Evolutionary conservation across 2,797 vertebrate genomes (phyloP).

Genomic region (Scolopax rusticola): DNA sequence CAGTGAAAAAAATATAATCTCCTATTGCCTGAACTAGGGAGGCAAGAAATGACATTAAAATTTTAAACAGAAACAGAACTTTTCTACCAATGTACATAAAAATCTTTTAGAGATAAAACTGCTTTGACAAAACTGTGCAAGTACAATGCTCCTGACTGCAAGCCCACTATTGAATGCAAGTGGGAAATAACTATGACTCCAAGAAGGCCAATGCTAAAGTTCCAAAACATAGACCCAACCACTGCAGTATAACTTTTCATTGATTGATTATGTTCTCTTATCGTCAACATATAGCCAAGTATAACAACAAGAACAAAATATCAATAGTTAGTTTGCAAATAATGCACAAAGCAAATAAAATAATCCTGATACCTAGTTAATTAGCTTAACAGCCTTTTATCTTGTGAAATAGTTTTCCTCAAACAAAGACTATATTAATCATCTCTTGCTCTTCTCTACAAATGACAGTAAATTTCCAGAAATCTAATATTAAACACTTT

Average conservation of each 20-base stretch:
- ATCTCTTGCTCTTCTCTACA: constrained; percentile 63
- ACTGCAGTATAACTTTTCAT: constrained; percentile 65
- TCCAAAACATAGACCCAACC: constrained; percentile 63
- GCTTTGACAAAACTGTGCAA: constrained; percentile 71
- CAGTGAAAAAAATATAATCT: neutral
- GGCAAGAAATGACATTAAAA: constrained; percentile 60
- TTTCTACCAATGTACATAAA: constrained; percentile 64
- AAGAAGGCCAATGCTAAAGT: constrained; percentile 54
- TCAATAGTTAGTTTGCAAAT: constrained; percentile 67
- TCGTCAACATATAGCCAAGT: constrained; percentile 42
- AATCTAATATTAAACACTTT: constrained; percentile 47
- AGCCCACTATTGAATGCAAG: constrained; percentile 60
- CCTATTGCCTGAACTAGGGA: constrained; percentile 65
- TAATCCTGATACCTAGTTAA: constrained; percentile 71
- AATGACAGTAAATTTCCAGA: constrained; percentile 60
- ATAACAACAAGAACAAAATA: constrained; percentile 71
- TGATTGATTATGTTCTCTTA: constrained; percentile 74
- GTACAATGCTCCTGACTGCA: constrained; percentile 62
- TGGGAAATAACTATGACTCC: constrained; percentile 41
- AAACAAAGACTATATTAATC: constrained; percentile 71
- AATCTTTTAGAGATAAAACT: constrained; percentile 73
- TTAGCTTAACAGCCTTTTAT: constrained; percentile 72
- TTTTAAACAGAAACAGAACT: constrained; percentile 72
- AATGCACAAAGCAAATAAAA: constrained; percentile 73
- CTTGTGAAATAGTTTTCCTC: constrained; percentile 65